A percentile compares a stretch with the other conserved stretches of the same genome.
Evolutionary conservation across 2,113 vertebrate genomes (phyloP).

Genomic region (Aegithalos caudatus): DNA sequence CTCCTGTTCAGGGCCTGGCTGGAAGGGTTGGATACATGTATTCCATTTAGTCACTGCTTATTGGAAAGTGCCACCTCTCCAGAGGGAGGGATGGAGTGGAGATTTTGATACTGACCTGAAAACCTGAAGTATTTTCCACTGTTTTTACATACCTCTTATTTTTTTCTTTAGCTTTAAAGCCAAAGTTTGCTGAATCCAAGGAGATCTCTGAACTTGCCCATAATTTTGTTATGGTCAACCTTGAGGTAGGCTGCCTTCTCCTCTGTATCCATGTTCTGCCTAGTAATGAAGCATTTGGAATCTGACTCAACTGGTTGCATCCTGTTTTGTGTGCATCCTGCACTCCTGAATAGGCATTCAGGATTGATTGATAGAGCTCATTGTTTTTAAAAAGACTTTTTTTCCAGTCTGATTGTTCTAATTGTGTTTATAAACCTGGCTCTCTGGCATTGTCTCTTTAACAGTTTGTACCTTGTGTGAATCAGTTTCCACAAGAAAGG

Average conservation of each 20-base stretch:
- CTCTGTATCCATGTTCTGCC: not conserved
- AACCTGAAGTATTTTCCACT: not conserved
- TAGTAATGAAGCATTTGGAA: not conserved
- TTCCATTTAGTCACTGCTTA: not conserved
- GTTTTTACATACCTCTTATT: not conserved
- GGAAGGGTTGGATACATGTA: not conserved
- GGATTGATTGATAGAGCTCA: not conserved
- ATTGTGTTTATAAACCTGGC: not conserved
- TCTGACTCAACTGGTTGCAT: not conserved
- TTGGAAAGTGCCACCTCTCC: not conserved
- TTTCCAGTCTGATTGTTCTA: not conserved
- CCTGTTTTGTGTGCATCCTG: not conserved
- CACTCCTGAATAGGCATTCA: not conserved
- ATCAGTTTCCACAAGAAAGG: not conserved
- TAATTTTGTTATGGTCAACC: conserved; percentile 98
- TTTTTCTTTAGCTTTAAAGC: conserved; percentile 84
- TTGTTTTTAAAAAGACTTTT: not conserved
- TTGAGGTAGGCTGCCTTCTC: conserved; percentile 82
- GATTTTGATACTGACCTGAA: not conserved
- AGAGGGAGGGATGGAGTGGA: not conserved
- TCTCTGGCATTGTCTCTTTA: not conserved
- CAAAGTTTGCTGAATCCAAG: conserved; percentile 95
- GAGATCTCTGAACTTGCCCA: conserved; percentile 96
- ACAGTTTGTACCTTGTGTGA: not conserved
- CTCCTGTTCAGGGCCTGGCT: not conserved